Percentiles rank a stretch among this genome's conserved stretches.
Conservation (phyloP, 2,888 invertebrate genomes). For the Myopa tessellatipennis region DNA sequence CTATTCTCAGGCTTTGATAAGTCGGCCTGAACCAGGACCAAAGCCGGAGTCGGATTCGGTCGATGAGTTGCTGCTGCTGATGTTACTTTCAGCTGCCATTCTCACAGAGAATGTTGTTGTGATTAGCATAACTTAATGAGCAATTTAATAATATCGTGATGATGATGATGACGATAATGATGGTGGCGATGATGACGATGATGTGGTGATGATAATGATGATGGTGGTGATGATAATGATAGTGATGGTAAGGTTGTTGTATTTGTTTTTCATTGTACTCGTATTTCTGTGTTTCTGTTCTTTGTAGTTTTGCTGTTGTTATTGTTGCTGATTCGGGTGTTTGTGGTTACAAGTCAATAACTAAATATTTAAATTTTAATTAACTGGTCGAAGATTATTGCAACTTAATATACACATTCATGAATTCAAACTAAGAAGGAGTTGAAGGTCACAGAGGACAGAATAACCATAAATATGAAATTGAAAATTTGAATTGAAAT, state of each 20-base stretch:
- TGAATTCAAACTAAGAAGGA: neutral
- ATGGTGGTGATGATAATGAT: too few species aligned
- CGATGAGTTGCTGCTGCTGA: neutral
- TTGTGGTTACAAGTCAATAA: neutral
- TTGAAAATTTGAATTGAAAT: neutral
- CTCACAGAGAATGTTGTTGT: neutral
- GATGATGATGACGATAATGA: too few species aligned
- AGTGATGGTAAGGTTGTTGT: too few species aligned
- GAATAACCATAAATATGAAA: too few species aligned
- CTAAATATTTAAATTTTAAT: too few species aligned
- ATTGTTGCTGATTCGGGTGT: neutral
- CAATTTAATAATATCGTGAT: neutral
- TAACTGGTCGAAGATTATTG: too few species aligned
- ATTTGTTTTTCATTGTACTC: too few species aligned
- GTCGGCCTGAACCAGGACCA: neutral
- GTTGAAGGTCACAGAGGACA: neutral
- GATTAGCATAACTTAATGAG: constrained; percentile 8
- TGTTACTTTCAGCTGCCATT: neutral
- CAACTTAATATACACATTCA: too few species aligned
- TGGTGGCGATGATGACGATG: too few species aligned
- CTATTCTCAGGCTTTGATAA: too few species aligned
- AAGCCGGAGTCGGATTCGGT: neutral
- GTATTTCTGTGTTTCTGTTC: too few species aligned
- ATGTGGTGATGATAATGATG: neutral
- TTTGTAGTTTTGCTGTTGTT: neutral